Evolutionary conservation across 2,113 vertebrate genomes (phyloP).

Genomic region (Myotis brandtii): DNA sequence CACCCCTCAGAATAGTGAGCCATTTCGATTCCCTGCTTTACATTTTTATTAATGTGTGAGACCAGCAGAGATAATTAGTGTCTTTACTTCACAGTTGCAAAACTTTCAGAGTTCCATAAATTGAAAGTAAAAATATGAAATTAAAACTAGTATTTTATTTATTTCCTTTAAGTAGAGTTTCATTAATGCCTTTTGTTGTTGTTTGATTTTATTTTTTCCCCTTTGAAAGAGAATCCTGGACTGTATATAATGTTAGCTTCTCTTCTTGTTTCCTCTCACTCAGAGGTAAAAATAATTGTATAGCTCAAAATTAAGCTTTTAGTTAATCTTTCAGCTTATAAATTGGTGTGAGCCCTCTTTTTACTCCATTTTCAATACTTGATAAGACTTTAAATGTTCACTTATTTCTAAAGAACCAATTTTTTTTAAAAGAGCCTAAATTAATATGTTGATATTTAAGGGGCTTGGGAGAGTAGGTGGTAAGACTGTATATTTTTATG

Average conservation of each 20-base stretch:
- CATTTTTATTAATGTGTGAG: not conserved
- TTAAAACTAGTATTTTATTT: slow-evolving; percentile 35
- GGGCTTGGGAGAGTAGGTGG: not conserved
- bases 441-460: slow-evolving; percentile 19
- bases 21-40: not conserved
- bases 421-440: slow-evolving; percentile 17
- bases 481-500: not conserved
- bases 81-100: slow-evolving; percentile 32
- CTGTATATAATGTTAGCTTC: not conserved
- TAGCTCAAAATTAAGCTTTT: slow-evolving; percentile 40
- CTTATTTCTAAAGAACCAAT: slow-evolving; percentile 57
- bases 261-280: slow-evolving; percentile 22
- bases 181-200: not conserved
- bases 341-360: slow-evolving; percentile 26
- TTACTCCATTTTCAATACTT: slow-evolving; percentile 55
- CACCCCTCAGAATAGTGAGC: not conserved
- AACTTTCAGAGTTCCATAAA: not conserved
- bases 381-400: slow-evolving; percentile 49
- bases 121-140: slow-evolving; percentile 2
- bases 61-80: not conserved
- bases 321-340: slow-evolving; percentile 7
- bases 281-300: slow-evolving; percentile 23
- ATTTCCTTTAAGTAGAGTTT: not conserved
- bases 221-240: not conserved
- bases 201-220: not conserved